phyloP scores from a whole-genome alignment of 2,113 vertebrate species.

The Microcebus griseorufus region DNA sequence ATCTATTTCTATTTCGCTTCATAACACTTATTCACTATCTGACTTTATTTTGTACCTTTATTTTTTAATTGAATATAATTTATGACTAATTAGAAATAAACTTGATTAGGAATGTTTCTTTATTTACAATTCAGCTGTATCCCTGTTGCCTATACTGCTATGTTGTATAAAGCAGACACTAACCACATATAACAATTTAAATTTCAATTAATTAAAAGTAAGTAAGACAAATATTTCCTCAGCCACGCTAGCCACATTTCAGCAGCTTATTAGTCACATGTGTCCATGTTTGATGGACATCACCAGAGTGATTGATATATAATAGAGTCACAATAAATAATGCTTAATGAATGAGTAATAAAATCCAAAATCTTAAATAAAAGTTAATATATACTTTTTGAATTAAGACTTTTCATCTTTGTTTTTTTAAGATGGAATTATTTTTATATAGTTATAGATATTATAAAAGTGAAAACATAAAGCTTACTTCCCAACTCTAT shows the following conservation, averaged over 20 bases:
- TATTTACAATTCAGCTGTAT: not conserved
- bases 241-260: not conserved
- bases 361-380: not conserved
- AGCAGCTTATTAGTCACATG: not conserved
- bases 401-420: not conserved
- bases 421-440: not conserved
- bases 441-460: not conserved
- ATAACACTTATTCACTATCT: not conserved
- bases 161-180: not conserved
- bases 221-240: not conserved
- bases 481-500: not conserved
- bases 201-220: not conserved
- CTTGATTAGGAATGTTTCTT: not conserved
- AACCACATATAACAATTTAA: not conserved
- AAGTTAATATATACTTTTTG: not conserved
- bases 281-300: not conserved
- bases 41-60: not conserved
- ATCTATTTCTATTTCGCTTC: not conserved
- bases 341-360: not conserved
- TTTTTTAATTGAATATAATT: not conserved
- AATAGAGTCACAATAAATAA: not conserved
- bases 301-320: not conserved
- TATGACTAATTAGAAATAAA: conserved; percentile 16
- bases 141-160: not conserved
- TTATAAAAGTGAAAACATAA: not conserved